Evolutionary conservation across 2,888 invertebrate genomes (phyloP).

Genomic region (Idaea dimidiata): DNA sequence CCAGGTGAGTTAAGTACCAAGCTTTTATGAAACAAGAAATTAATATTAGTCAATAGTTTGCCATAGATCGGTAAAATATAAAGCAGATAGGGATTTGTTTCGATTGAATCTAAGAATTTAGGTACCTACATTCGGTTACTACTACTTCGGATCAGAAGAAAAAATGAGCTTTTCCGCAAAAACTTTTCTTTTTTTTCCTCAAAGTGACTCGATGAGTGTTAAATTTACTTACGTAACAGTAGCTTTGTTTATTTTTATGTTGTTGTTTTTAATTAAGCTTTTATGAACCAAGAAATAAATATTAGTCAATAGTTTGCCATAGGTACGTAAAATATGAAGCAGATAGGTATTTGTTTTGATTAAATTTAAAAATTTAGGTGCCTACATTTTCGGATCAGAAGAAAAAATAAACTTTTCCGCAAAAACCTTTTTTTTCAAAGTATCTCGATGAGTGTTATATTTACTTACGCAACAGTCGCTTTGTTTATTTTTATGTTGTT

Average conservation of each 20-base stretch:
- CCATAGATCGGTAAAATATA: no score
- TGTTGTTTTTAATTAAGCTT: no score
- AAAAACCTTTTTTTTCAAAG: no score
- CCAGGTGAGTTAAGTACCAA: slow-evolving; percentile 7
- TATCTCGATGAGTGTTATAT: not conserved
- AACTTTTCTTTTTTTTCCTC: no score
- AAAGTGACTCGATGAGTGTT: not conserved
- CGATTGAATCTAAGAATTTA: not conserved
- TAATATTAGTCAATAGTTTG: no score
- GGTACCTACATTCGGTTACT: no score
- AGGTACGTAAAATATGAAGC: no score
- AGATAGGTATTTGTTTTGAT: not conserved
- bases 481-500: not conserved
- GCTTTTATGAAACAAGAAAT: not conserved
- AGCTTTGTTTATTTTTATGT: not conserved
- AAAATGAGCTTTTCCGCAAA: not conserved
- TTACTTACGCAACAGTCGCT: not conserved
- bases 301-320: no score
- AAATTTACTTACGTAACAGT: not conserved
- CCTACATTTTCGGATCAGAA: no score
- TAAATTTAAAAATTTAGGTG: not conserved
- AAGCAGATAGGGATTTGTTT: not conserved
- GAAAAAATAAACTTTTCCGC: not conserved
- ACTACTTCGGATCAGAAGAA: no score
- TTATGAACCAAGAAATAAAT: not conserved